Evolutionary conservation across 2,888 invertebrate genomes (phyloP).

Genomic region (Julus scanicus): DNA sequence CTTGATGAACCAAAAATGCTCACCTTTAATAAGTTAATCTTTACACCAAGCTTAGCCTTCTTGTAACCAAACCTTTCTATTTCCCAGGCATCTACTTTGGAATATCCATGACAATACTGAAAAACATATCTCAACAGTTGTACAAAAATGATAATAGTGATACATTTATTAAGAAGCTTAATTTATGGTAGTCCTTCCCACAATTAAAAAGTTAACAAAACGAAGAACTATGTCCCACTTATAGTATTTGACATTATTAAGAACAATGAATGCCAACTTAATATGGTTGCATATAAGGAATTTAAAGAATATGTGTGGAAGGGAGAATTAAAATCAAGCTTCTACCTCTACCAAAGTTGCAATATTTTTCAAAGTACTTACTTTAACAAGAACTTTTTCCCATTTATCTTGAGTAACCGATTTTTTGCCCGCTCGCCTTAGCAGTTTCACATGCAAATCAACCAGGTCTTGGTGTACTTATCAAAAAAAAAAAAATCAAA

Average conservation of each 20-base stretch:
- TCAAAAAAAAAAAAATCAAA: constrained; percentile 54
- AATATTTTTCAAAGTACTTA: constrained; percentile 59
- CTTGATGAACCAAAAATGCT: constrained; percentile 58
- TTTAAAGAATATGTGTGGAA: too few relatives aligned
- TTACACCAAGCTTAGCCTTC: constrained; percentile 86
- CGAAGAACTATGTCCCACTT: too few relatives aligned
- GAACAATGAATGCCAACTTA: too few relatives aligned
- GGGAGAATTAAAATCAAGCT: too few relatives aligned
- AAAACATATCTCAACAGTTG: constrained; percentile 50
- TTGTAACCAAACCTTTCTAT: constrained; percentile 95
- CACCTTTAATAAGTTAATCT: constrained; percentile 91
- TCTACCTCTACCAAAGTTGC: too few relatives aligned
- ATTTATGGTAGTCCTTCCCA: too few relatives aligned
- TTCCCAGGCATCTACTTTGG: constrained; percentile 94
- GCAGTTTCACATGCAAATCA: constrained; percentile 86
- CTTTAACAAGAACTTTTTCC: constrained; percentile 87
- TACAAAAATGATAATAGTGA: too few relatives aligned
- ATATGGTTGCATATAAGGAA: too few relatives aligned
- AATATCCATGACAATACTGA: constrained; percentile 87
- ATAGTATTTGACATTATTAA: too few relatives aligned
- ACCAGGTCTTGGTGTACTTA: constrained; percentile 84
- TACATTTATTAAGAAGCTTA: too few relatives aligned
- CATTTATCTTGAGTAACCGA: constrained; percentile 86
- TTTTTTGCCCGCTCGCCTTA: constrained; percentile 82
- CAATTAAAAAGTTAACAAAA: too few relatives aligned